A percentile compares a stretch with the other conserved stretches of the same genome.
Evolutionary conservation across 2,113 vertebrate genomes (phyloP).

Genomic region (Calyptommatus sinebrachiatus): DNA sequence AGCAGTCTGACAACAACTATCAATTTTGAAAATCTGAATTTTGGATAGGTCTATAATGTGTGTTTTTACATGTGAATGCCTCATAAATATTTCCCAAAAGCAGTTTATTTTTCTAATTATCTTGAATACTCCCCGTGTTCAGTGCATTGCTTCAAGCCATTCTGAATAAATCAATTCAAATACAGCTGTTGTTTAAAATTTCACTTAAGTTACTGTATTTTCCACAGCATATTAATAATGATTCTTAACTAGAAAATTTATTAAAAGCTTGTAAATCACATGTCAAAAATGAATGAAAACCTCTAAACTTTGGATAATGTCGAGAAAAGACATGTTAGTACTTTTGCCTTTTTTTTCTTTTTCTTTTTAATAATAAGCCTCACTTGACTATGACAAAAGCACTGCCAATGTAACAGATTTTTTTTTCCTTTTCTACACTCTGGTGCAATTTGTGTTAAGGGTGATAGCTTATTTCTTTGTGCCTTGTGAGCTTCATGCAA

Average conservation of each 20-base stretch:
- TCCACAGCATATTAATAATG: slow-evolving; percentile 40
- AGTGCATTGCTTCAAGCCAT: slow-evolving; percentile 50
- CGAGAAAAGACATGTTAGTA: not conserved
- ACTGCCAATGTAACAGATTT: not conserved
- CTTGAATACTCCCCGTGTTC: slow-evolving; percentile 47
- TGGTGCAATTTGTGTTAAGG: not conserved
- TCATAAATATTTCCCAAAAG: slow-evolving; percentile 63
- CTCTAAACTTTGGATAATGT: slow-evolving; percentile 28
- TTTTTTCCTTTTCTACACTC: no score
- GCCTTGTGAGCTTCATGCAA: not conserved
- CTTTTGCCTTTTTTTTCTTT: not conserved
- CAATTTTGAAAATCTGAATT: slow-evolving; percentile 52
- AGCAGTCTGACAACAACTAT: slow-evolving; percentile 42
- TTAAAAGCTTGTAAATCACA: slow-evolving; percentile 48
- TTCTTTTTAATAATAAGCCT: not conserved
- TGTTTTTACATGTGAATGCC: slow-evolving; percentile 54
- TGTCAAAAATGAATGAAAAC: slow-evolving; percentile 27
- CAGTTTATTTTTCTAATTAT: slow-evolving; percentile 62
- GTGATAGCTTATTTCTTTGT: not conserved
- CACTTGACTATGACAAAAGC: not conserved
- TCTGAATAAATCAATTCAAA: slow-evolving; percentile 62
- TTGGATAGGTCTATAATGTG: slow-evolving; percentile 41
- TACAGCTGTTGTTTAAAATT: slow-evolving; percentile 61
- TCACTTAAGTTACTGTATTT: slow-evolving; percentile 60
- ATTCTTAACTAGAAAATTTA: slow-evolving; percentile 57